phyloP scores from a whole-genome alignment of 2,888 invertebrate genomes.

The Andrena fulva region DNA sequence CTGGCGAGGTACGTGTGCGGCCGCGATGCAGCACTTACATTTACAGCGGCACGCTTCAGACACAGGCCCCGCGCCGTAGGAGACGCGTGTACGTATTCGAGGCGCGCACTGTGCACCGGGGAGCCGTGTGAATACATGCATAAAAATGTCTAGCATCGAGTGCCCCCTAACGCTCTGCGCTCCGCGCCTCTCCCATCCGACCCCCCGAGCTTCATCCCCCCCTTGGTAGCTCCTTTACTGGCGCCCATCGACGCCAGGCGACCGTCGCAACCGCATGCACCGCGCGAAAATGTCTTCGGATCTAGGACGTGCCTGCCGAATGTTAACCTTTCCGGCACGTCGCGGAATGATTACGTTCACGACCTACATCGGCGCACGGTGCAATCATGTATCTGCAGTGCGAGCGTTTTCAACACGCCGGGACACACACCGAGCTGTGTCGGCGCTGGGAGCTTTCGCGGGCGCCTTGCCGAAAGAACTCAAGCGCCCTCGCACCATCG shows the following conservation, averaged over 20 bases:
- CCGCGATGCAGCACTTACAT: conserved; percentile 58
- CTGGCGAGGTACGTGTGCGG: conserved; percentile 65
- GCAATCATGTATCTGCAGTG: conserved; percentile 54
- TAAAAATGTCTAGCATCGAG: conserved; percentile 77
- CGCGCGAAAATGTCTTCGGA: conserved; percentile 65
- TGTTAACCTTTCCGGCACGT: conserved; percentile 76
- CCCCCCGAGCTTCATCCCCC: conserved; percentile 20
- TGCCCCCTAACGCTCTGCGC: conserved; percentile 50
- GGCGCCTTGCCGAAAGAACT: conserved; percentile 1
- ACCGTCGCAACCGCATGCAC: conserved; percentile 43
- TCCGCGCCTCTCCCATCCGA: conserved; percentile 13
- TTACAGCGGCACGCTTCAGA: conserved; percentile 14
- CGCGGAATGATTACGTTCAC: conserved; percentile 73
- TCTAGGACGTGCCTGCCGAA: conserved; percentile 69
- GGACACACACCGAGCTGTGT: background rate
- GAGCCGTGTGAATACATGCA: conserved; percentile 78
- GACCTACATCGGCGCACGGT: conserved; percentile 58
- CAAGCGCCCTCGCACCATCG: background rate
- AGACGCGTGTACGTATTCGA: conserved; percentile 41
- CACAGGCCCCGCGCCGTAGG: background rate
- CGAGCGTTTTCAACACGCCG: conserved; percentile 28
- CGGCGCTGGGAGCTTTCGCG: background rate
- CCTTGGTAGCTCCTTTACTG: conserved; percentile 19
- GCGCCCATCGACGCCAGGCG: conserved; percentile 32
- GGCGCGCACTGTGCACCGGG: conserved; percentile 71